A percentile compares a stretch with the other conserved stretches of the same genome.
These are phyloP conservation scores for Morus bassanus DNA, from an alignment of 2,797 vertebrate species.

Conservation along the genomic window DNA sequence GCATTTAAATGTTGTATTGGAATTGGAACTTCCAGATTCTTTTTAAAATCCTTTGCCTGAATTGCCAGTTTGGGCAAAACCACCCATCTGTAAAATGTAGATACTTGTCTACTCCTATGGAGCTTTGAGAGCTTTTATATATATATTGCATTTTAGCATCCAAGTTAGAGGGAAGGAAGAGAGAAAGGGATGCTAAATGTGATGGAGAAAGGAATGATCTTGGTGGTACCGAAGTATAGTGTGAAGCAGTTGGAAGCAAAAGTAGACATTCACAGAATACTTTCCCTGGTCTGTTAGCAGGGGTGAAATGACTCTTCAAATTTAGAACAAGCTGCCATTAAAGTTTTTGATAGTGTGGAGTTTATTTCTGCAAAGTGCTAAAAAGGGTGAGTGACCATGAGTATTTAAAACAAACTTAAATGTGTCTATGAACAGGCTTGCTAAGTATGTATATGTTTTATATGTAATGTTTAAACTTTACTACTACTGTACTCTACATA, in stretches of 20 bases:
- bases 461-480: background rate
- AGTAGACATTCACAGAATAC: background rate
- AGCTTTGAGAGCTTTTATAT: background rate
- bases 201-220: background rate
- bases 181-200: background rate
- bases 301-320: background rate
- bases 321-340: slow-evolving; percentile 7
- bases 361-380: slow-evolving; percentile 23
- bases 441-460: background rate
- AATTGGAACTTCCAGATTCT: background rate
- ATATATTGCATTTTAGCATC: background rate
- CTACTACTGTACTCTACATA: background rate
- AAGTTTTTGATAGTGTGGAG: background rate
- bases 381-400: background rate
- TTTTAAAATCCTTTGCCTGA: background rate
- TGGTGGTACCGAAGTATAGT: background rate
- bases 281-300: background rate
- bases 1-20: background rate
- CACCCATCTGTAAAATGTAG: background rate
- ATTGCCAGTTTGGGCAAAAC: background rate
- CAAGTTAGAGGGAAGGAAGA: background rate
- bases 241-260: background rate
- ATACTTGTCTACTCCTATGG: background rate
- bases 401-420: slow-evolving; percentile 10
- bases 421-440: background rate